Evolutionary conservation across 2,888 invertebrate species (phyloP), one percentile per base, ranked within the genome.

Genomic region (Graphium colonna): DNA sequence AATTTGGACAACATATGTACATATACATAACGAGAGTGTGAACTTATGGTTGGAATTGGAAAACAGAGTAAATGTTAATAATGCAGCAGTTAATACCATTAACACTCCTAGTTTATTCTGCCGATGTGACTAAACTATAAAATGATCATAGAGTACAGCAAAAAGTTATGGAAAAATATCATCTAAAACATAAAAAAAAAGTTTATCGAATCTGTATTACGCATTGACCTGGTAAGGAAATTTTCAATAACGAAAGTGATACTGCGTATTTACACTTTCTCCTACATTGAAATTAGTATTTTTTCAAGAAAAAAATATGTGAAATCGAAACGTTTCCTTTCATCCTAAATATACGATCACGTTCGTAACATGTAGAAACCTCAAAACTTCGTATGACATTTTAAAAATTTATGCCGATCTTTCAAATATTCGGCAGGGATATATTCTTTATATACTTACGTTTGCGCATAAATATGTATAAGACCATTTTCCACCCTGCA

Each of bases 391-490:
- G 28, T 28, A 28, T 8, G 8, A 28, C 28, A 28, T 28, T 28
- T 28, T 28, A 7, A 7, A 7, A 28, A 28, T 7, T 28, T 28
- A 28, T 28, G 28, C 8, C 28, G 4, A 8, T 28, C 28, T n/a
- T n/a, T 33, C 33, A 10, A 33, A 33, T 33, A 2, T 33, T 33
- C 33, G 33, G 2, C 2, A 10, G 31, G 8, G 48, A 48, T 52
- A 38, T 38, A 53, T 48, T 53, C 36, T 39, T 44, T 49, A 49
- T 54, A 36, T 36, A 36, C 42, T 47, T 26, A 16, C 18, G 39
- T 40, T 26, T 17, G 13, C 28, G 33, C 40, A 54, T 54, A 54
- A 49, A 49, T 54, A 54, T 54, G 48, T 54, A 54, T 44, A 40
- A 54, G 53, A 12, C 38, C 47, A 28, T 53, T 33, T 49, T 49